Evolutionary conservation across 2,113 vertebrate genomes (phyloP).

Genomic region (Narcine bancroftii): DNA sequence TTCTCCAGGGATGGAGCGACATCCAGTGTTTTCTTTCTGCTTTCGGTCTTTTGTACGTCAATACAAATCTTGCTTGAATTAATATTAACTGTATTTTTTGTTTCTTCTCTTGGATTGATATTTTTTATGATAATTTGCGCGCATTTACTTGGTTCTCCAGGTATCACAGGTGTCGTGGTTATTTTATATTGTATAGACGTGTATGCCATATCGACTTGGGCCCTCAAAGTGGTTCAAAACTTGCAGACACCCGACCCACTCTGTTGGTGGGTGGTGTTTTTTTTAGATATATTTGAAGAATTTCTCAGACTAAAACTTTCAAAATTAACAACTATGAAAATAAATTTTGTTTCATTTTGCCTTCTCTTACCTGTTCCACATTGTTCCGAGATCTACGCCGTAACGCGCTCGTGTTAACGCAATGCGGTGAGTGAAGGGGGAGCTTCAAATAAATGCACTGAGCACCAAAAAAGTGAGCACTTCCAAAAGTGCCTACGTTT

Average conservation of each 20-base stretch:
- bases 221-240: neutral
- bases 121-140: neutral
- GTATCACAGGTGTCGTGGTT: neutral
- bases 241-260: neutral
- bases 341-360: neutral
- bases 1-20: neutral
- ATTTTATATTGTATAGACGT: neutral
- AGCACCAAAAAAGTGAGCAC: neutral
- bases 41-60: neutral
- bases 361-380: too few species aligned
- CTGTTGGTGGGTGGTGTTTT: too few species aligned
- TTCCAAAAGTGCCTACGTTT: neutral
- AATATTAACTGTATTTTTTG: neutral
- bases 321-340: neutral
- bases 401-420: neutral
- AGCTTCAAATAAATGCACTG: neutral
- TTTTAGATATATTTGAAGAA: neutral
- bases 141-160: neutral
- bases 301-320: neutral
- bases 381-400: neutral
- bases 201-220: neutral
- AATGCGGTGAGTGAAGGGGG: too few species aligned
- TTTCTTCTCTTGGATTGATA: neutral
- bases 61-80: neutral
- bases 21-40: constrained; percentile 5